Evolutionary conservation across 37 sponge, comb jelly and placozoan genomes (phyloP).

Genomic region (Ianthella basta): DNA sequence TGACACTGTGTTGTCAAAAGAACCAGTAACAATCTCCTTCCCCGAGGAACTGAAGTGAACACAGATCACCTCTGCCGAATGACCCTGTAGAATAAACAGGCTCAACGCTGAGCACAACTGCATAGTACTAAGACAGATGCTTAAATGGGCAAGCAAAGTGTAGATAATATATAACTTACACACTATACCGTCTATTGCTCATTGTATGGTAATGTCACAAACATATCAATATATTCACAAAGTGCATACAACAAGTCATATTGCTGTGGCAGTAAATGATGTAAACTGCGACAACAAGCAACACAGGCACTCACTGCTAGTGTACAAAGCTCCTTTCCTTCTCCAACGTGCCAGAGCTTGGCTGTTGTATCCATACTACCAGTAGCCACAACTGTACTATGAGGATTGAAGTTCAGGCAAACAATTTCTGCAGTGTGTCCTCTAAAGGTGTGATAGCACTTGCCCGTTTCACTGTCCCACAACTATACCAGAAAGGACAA

Average conservation of each 20-base stretch:
- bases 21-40: conserved; percentile 81
- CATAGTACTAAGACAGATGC: neutral
- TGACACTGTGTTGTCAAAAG: conserved; percentile 93
- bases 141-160: neutral
- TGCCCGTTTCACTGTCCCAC: conserved; percentile 93
- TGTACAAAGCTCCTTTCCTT: conserved; percentile 81
- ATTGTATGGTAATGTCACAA: too few relatives aligned
- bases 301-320: conserved; percentile 61
- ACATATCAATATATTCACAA: too few relatives aligned
- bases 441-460: conserved; percentile 89
- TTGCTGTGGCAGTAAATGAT: too few relatives aligned
- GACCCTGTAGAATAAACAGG: conserved; percentile 72
- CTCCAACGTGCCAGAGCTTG: conserved; percentile 87
- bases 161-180: too few relatives aligned
- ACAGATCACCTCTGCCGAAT: conserved; percentile 94
- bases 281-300: too few relatives aligned
- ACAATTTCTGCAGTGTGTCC: conserved; percentile 98
- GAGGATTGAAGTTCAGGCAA: conserved; percentile 88
- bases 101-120: neutral
- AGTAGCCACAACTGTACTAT: conserved; percentile 86
- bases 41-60: conserved; percentile 83
- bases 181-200: too few relatives aligned
- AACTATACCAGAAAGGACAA: conserved; percentile 44
- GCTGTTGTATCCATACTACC: conserved; percentile 99
- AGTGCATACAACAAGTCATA: too few relatives aligned